Evolutionary conservation across 64 coral and sea anemone species (phyloP), one percentile per base, ranked within the genome.

Genomic region (Acropora yongei): DNA sequence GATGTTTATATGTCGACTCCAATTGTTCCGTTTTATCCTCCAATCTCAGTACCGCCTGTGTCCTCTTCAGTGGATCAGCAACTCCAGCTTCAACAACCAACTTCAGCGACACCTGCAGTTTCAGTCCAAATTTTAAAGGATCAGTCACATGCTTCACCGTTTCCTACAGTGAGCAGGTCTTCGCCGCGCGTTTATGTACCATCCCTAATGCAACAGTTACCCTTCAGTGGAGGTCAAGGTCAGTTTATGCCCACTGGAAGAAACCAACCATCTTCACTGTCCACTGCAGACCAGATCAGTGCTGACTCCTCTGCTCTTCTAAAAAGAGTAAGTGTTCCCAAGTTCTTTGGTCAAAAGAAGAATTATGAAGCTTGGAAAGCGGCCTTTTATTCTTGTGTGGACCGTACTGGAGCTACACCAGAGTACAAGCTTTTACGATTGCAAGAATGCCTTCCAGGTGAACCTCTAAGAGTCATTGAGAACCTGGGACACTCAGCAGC

Each of bases 251-350:
- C 71, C 71, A 30, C 30, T 40, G n/a, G n/a, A 9, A 41, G 8
- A 40, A 74, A 41, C 30, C 71, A 74, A 40, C 40, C 71, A 30
- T 74, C 51, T 55, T 10, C 40, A 74, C 8, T 30, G n/a, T 74
- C 71, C 71, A 30, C n/a, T 30, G 1, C n/a, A 40, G 71, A 74
- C 71, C 71, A 74, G n/a, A 74, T 74, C 9, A 74, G 71, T 74
- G 30, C 40, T 41, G 19, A 74, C 71, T 74, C 71, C 40, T 40
- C 71, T 74, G 71, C 20, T 1, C 7, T 9, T 9, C 71, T 74
- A 74, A 74, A 74, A 30, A 30, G 41, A 94, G 71, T 47, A 86
- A 89, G 30, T 30, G 30, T 30, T 30, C 30, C 30, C 30, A 30
- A 30, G 30, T 30, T 30, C 30, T 30, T 30, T 30, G 30, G 30